Conservation (phyloP, 2,888 invertebrate genomes). For the Piscicola geometra region DNA sequence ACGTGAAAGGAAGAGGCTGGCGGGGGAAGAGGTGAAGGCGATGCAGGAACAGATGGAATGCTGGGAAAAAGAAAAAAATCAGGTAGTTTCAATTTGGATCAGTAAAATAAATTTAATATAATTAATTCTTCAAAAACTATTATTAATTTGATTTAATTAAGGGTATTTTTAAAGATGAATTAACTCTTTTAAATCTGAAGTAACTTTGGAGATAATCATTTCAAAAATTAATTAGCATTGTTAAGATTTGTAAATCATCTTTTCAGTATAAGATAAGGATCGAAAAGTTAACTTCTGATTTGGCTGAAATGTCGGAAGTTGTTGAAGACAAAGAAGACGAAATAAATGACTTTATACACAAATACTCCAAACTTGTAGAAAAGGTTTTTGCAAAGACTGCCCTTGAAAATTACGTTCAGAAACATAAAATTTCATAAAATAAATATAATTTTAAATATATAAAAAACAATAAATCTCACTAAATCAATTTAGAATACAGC, state of each 20-base stretch:
- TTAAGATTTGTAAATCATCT: no score
- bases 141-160: no score
- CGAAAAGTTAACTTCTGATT: background rate
- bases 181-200: no score
- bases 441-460: background rate
- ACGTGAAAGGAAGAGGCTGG: background rate
- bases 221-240: no score
- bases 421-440: background rate
- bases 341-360: slow-evolving; percentile 27
- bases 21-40: background rate
- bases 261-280: background rate
- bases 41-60: slow-evolving; percentile 13
- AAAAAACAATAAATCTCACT: no score
- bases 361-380: slow-evolving; percentile 34
- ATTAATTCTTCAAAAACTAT: no score
- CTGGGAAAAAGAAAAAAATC: background rate
- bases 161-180: no score
- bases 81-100: no score
- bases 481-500: background rate
- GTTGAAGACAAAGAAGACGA: slow-evolving; percentile 33
- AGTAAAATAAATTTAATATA: no score
- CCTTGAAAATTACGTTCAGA: no score
- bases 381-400: no score
- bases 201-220: no score
- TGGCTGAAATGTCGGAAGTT: slow-evolving; percentile 19